Base-by-base conservation (phyloP, 92 coral and sea anemone genomes). In the Phenganax subtilis region DNA sequence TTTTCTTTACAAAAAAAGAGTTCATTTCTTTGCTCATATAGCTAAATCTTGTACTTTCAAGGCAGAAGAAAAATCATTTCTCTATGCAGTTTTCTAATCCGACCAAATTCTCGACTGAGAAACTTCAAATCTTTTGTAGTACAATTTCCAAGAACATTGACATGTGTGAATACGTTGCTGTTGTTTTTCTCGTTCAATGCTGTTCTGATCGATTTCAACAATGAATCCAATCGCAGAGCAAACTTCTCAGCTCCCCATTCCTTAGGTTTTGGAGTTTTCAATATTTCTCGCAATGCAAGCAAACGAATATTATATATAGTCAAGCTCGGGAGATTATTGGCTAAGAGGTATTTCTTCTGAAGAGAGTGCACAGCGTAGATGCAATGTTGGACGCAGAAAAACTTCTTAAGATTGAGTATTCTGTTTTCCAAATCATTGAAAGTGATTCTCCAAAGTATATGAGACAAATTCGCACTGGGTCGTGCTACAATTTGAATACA, bases 391-490 rank as follows among this genome's bases (percentile, higher is more conserved):
- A 64, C 60, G 15, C 83, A 79, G 62, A 51, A 64, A 12, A 63
- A 79, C 12, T 79, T 64, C 9, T 51, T 51, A 10, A 79, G 74
- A 17, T 64, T 79, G 15, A 79, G 47, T 14, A 79, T 53, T 17
- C 83, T 67, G 57, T 79, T 79, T 20, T 79, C 83, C 60, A 79
- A 53, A 54, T 79, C 83, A 53, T 79, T 79, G 74, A 79, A 79
- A 0, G 83, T 79, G 6, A 79, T 62, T 17, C 83, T 52, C 83
- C 83, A 79, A 17, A 79, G 72, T 17, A 61, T 63, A 60, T 59
- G 55, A 9, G 66, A n/a, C 28, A 62, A 28, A 0, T 72, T 14
- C 9, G 83, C 72, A 4, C 47, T 51, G 16, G 83, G 83, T 65
- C 56, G 54, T 30, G 74, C 83, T 8, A 79, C 83, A 62, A 79